Evolutionary conservation across 2,113 vertebrate genomes (phyloP).

Genomic region (Aythya baeri): DNA sequence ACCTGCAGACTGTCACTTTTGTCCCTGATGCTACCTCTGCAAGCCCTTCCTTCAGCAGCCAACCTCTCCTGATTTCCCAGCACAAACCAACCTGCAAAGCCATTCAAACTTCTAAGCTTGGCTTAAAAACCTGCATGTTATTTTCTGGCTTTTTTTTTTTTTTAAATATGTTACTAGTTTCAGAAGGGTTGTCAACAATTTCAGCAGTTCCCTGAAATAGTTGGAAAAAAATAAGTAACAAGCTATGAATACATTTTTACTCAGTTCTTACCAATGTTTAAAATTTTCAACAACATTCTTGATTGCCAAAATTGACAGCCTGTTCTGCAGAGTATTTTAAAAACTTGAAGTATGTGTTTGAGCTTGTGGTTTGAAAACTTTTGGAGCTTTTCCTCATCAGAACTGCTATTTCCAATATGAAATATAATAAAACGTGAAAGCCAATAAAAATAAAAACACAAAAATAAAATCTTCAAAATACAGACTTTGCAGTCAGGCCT

Average conservation of each 20-base stretch:
- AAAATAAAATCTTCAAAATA: slow-evolving; percentile 38
- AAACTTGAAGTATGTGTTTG: neutral
- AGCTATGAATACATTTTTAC: neutral
- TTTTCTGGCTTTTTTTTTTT: neutral
- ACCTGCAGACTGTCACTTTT: neutral
- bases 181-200: neutral
- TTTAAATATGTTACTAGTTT: neutral
- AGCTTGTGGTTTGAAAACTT: slow-evolving; percentile 31
- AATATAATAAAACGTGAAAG: slow-evolving; percentile 8
- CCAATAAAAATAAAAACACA: slow-evolving; percentile 46
- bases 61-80: neutral
- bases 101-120: neutral
- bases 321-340: slow-evolving; percentile 2
- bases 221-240: neutral
- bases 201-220: neutral
- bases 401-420: slow-evolving; percentile 4
- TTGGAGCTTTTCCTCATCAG: slow-evolving; percentile 19
- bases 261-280: neutral
- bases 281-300: neutral
- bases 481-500: neutral
- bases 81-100: neutral
- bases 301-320: neutral
- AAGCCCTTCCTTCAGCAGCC: neutral
- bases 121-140: neutral
- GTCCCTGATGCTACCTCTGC: neutral